Evolutionary conservation across 2,888 invertebrate genomes (phyloP), one percentile per base, ranked within the genome.

Genomic region (Spilarctia lutea): DNA sequence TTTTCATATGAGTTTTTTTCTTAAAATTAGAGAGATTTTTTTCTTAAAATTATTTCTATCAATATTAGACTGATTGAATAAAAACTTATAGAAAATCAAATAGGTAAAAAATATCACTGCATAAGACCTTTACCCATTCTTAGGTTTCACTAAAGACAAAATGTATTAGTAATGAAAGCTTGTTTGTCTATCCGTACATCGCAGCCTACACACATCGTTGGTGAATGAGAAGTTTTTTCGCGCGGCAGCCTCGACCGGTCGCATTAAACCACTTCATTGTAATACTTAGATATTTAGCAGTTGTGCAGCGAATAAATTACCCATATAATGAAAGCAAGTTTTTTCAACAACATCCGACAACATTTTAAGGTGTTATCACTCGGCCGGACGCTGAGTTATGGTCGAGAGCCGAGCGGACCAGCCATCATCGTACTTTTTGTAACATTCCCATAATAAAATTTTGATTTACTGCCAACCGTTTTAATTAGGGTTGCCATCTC

Each of bases 281-380:
- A 92, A 91, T 90, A 90, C 89, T 92, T 90, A 92, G 91, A 91
- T 92, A 90, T 92, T 92, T 92, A 92, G 85, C 91, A 91, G 90
- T 91, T 89, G 77, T 87, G 87, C 82, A 78, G 78, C 90, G 83
- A 90, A 94, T 92, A 93, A 91, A 92, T 91, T 91, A 89, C 77
- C 86, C 80, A 84, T 83, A 87, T 89, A 90, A 90, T 88, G 90
- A 89, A 90, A 87, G 82, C 79, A 85, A 85, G 89, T 91, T 91
- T 90, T 91, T 90, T 91, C 81, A 81, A 81, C 86, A 85, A 85
- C 85, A 85, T 85, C 86, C 82, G 88, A 87, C 89, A 87, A 90
- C 93, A 91, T 92, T 92, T 91, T 90, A 91, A 90, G 85, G 87
- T 86, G 87, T 89, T 91, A 90, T 92, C 91, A 89, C 73, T 71